phyloP scores from a whole-genome alignment of 92 coral and sea anemone species.

The Paragorgia papillata region DNA sequence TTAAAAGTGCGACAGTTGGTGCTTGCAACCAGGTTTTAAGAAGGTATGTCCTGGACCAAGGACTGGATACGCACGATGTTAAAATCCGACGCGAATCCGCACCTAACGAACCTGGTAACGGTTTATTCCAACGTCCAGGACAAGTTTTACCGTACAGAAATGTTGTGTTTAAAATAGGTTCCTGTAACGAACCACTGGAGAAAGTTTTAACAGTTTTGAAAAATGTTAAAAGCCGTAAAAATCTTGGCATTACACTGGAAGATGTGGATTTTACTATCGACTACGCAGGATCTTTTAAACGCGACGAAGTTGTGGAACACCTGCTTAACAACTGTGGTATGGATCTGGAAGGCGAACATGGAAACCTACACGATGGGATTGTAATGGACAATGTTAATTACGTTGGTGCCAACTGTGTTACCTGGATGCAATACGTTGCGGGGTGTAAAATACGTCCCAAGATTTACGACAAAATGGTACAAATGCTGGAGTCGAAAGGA shows the following conservation, averaged over 20 bases:
- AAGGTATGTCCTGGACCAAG: background rate
- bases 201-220: background rate
- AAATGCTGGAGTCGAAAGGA: slow-evolving; percentile 15
- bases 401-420: slow-evolving; percentile 1
- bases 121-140: background rate
- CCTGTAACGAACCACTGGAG: background rate
- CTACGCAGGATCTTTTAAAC: background rate
- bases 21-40: background rate
- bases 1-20: too few species aligned
- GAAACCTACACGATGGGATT: too few species aligned
- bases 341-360: too few species aligned
- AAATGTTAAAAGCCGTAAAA: background rate
- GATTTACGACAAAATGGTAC: slow-evolving; percentile 9
- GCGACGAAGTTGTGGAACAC: background rate
- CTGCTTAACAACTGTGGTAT: background rate
- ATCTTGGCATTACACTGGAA: background rate
- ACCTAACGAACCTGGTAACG: background rate
- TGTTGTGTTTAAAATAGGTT: background rate
- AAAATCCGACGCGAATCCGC: background rate
- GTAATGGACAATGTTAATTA: background rate
- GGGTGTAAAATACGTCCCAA: background rate
- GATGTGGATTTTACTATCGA: slow-evolving; percentile 5
- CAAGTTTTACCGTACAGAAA: too few species aligned
- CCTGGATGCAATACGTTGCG: background rate
- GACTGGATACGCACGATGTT: background rate